A percentile compares a stretch with the other conserved stretches of the same genome.
These are phyloP conservation scores for Amblyjoppa fuscipennis DNA, from an alignment of 2,888 invertebrate genomes.

Conservation along the genomic window DNA sequence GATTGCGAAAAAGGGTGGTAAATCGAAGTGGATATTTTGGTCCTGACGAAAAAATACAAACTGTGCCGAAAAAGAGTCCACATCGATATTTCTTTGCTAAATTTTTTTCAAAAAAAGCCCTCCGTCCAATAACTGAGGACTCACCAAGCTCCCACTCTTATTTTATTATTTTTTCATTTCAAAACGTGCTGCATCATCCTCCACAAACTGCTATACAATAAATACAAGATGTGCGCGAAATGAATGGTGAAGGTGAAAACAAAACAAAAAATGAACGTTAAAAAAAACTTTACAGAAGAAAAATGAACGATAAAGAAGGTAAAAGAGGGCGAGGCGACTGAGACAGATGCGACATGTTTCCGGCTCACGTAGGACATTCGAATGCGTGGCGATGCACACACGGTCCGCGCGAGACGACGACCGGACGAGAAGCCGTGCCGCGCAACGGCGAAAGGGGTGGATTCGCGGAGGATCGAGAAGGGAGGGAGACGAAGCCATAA, in stretches of 20 bases:
- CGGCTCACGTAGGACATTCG: slow-evolving; percentile 67
- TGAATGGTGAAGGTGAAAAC: slow-evolving; percentile 33
- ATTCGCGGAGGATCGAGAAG: slow-evolving; percentile 20
- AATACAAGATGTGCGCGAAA: slow-evolving; percentile 57
- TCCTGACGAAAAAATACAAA: not conserved
- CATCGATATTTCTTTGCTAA: not conserved
- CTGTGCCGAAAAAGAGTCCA: not conserved
- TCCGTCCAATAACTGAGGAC: not conserved
- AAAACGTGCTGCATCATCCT: slow-evolving; percentile 35
- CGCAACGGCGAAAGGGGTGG: slow-evolving; percentile 21
- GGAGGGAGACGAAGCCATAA: slow-evolving; percentile 59
- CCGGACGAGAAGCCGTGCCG: slow-evolving; percentile 19
- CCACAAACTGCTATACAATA: slow-evolving; percentile 37
- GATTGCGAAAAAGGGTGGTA: not conserved
- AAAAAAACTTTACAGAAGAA: slow-evolving; percentile 12
- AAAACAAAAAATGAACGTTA: slow-evolving; percentile 5
- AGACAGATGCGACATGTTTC: slow-evolving; percentile 63
- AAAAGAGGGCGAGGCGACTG: slow-evolving; percentile 19
- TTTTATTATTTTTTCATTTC: slow-evolving; percentile 36
- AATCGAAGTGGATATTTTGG: not conserved
- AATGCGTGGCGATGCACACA: slow-evolving; percentile 66
- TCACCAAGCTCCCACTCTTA: slow-evolving; percentile 7
- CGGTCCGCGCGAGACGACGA: slow-evolving; percentile 55
- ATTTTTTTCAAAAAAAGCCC: not conserved
- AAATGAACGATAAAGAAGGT: slow-evolving; percentile 6